Evolutionary conservation across 2,113 vertebrate genomes (phyloP).

Genomic region (Geococcyx californianus): DNA sequence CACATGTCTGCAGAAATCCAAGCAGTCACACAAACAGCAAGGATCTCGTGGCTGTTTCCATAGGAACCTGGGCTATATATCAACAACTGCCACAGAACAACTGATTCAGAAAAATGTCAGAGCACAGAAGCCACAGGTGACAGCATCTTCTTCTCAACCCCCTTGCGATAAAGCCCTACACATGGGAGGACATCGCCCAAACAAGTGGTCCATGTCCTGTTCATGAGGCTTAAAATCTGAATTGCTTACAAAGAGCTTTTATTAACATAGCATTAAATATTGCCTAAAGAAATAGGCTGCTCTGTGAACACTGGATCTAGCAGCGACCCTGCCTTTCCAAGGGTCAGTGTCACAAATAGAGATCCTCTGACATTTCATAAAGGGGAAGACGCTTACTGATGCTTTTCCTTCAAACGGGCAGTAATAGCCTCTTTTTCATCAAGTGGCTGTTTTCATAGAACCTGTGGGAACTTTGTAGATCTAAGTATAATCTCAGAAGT

Average conservation of each 20-base stretch:
- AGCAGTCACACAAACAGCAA: background rate
- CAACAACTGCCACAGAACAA: background rate
- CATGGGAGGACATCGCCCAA: background rate
- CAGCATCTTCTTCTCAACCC: background rate
- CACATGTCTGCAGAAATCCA: fast-evolving
- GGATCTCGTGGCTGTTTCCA: background rate
- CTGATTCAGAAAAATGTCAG: background rate
- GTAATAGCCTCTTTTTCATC: background rate
- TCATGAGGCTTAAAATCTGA: background rate
- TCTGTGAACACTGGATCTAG: background rate
- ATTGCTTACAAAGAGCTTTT: background rate
- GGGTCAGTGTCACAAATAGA: fast-evolving
- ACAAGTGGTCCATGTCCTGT: background rate
- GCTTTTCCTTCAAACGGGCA: fast-evolving
- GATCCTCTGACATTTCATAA: background rate
- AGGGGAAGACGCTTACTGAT: background rate
- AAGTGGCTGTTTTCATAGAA: background rate
- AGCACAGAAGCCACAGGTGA: background rate
- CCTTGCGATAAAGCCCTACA: background rate
- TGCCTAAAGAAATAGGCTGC: background rate
- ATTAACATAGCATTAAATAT: background rate
- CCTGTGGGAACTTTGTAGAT: background rate
- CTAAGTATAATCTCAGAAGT: background rate
- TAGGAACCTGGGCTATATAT: background rate
- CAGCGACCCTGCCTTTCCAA: background rate